Evolutionary conservation across 2,113 vertebrate species (phyloP), one percentile per base, ranked within the genome.

Genomic region (Pholis gunnellus): DNA sequence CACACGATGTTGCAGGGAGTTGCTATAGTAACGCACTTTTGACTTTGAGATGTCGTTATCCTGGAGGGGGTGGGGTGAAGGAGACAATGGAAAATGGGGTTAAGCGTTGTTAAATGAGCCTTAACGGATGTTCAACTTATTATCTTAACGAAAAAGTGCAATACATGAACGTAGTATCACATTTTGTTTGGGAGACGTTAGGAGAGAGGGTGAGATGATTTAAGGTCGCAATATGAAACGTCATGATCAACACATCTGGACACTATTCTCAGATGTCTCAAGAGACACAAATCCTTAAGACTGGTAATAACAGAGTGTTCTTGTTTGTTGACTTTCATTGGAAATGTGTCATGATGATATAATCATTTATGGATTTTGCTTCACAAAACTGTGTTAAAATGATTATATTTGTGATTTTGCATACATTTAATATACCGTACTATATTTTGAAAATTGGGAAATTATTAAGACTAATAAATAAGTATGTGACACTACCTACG

Each of bases 1-100:
- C 82, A 97, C 87, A 74, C 97, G 95, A 75, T 99, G 98, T 25
- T 98, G 97, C n/a, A 97, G 93, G 56, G 98, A 99, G 92, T 99
- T 99, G 72, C 94, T 95, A 38, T 97, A 97, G 92, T 96, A 97
- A 59, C 96, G 96, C 0, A 93, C 92, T 93, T 95, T 97, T 31
- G 96, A 95, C 84, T 92, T 96, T 63, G 97, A 96, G 69, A 96
- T 94, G 31, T 92, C 61, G 1, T 94, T 96, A 87, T 98, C 97
- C 98, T 98, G 34, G 11, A 40, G 56, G 64, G 68, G 31, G 83
- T 20, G 9, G 17, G 36, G 20, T 25, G 72, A 46, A 18, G 67
- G 18, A 66, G 31, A 59, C 57, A 27, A 72, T 44, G 29, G 36
- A 36, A 78, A 81, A 64, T 34, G 9, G 14, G 52, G 52, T 57